phyloP scores from a whole-genome alignment of 2,797 vertebrate species.

The Crax fasciolata region DNA sequence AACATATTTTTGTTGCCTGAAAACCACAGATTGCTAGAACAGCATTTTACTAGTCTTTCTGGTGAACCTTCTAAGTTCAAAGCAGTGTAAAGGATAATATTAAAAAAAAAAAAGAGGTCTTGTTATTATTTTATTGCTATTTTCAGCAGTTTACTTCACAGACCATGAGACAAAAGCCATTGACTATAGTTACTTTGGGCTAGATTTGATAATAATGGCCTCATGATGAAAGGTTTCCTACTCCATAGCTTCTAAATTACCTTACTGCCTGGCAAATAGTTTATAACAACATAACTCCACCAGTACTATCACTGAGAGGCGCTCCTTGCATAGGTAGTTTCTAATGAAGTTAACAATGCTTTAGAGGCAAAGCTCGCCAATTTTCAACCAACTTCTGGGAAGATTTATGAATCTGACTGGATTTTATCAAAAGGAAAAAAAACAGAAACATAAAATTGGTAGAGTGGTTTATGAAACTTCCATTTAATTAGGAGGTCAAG shows the following conservation, averaged over 20 bases:
- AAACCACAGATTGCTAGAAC: background rate
- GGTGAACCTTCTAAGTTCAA: background rate
- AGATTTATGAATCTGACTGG: background rate
- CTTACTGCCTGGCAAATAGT: background rate
- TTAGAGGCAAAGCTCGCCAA: background rate
- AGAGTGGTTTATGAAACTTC: background rate
- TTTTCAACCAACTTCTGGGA: background rate
- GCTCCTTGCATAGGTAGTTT: background rate
- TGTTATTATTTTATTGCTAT: background rate
- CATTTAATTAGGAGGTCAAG: background rate
- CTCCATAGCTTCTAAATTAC: background rate
- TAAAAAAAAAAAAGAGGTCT: no score
- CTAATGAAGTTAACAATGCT: background rate
- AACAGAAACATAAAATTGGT: accelerated
- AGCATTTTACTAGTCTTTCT: background rate
- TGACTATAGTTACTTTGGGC: background rate
- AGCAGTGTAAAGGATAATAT: background rate
- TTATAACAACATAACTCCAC: background rate
- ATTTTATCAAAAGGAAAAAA: background rate
- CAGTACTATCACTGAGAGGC: background rate
- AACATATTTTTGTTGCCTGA: background rate
- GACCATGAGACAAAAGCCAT: background rate
- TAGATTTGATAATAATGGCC: background rate
- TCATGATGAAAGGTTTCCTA: background rate
- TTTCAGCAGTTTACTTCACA: background rate